Conservation (phyloP, 1,140 invertebrate genomes). For the Aphelenchoides besseyi region DNA sequence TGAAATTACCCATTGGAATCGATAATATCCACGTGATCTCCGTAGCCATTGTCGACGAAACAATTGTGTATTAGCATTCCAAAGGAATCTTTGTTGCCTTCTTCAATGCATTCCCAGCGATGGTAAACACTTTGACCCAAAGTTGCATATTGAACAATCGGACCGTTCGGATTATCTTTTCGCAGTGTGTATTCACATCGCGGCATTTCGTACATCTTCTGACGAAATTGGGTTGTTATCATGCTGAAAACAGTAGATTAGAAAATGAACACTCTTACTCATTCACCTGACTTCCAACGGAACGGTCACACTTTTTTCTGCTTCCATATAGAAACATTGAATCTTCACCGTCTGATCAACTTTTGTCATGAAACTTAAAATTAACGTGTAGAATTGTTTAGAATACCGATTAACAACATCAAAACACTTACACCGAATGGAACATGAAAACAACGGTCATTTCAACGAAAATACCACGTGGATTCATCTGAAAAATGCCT, state of each 20-base stretch:
- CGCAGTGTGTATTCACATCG: slow-evolving; percentile 59
- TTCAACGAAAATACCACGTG: slow-evolving; percentile 61
- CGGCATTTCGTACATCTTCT: slow-evolving; percentile 62
- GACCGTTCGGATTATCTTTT: slow-evolving; percentile 58
- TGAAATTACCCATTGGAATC: slow-evolving; percentile 50
- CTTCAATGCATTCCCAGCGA: slow-evolving; percentile 61
- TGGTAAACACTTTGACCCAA: slow-evolving; percentile 60
- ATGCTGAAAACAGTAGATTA: slow-evolving; percentile 45
- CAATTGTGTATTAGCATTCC: slow-evolving; percentile 62
- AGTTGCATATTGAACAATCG: slow-evolving; percentile 57
- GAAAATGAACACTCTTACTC: background rate
- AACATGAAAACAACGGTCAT: slow-evolving; percentile 63
- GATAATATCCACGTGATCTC: slow-evolving; percentile 58
- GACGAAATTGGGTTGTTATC: slow-evolving; percentile 61
- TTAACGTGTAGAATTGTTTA: slow-evolving; percentile 9
- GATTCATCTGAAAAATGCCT: slow-evolving; percentile 52
- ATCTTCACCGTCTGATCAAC: slow-evolving; percentile 61
- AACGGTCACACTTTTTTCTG: slow-evolving; percentile 57
- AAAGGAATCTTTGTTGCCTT: slow-evolving; percentile 55
- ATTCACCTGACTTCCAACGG: slow-evolving; percentile 60
- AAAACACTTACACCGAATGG: slow-evolving; percentile 47
- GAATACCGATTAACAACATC: slow-evolving; percentile 20
- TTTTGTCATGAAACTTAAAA: slow-evolving; percentile 60
- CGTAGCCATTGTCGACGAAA: slow-evolving; percentile 60
- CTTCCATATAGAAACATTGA: slow-evolving; percentile 63